Evolutionary conservation across 2,888 invertebrate genomes (phyloP).

Genomic region (Diarsia brunnea): DNA sequence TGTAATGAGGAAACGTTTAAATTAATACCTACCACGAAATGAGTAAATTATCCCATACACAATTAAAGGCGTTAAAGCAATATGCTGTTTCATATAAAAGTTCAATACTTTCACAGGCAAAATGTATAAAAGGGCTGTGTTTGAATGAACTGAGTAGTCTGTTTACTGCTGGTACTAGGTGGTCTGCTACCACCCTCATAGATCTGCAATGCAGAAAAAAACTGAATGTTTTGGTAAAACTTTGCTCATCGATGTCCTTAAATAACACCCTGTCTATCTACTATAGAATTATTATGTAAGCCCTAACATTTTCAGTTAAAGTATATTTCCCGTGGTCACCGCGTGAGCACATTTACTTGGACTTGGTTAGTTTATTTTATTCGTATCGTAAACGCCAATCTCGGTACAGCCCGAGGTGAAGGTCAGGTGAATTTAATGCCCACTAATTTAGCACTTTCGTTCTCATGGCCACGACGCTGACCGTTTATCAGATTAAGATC

Average conservation of each 20-base stretch:
- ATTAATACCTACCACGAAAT: not conserved
- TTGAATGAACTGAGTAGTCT: not conserved
- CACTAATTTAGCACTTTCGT: constrained; percentile 45
- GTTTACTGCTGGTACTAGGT: too few relatives aligned
- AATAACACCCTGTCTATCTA: not conserved
- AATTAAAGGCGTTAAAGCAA: not conserved
- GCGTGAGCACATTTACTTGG: constrained; percentile 40
- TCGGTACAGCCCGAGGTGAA: constrained; percentile 36
- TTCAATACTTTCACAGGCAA: not conserved
- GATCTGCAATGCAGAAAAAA: too few relatives aligned
- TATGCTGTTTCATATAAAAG: not conserved
- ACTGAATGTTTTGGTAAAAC: not conserved
- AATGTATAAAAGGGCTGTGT: not conserved
- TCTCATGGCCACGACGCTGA: constrained; percentile 44
- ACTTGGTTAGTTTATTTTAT: constrained; percentile 26
- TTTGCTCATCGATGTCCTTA: not conserved
- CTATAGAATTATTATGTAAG: not conserved
- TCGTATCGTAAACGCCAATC: constrained; percentile 54
- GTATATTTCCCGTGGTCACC: constrained; percentile 4
- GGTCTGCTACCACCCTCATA: too few relatives aligned
- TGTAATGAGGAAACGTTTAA: not conserved
- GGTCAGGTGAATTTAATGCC: constrained; percentile 47
- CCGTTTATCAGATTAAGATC: constrained; percentile 52
- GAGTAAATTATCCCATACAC: not conserved
- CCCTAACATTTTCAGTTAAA: not conserved